A percentile compares a stretch with the other conserved stretches of the same genome.
Evolutionary conservation across 2,113 vertebrate genomes (phyloP).

Genomic region (Pygoscelis antarcticus): DNA sequence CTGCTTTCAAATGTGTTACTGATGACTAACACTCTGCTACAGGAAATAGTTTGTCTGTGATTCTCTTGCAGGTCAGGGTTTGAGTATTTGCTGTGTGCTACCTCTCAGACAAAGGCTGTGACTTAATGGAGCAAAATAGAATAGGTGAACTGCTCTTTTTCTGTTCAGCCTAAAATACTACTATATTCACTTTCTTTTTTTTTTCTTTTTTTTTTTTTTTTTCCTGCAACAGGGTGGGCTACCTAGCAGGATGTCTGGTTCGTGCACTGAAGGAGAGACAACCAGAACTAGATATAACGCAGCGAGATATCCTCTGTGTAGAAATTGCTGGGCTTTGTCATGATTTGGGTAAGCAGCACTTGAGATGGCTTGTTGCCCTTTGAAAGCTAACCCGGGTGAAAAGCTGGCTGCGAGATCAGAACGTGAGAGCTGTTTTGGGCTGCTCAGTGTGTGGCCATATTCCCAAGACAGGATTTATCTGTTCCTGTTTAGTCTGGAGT

Average conservation of each 20-base stretch:
- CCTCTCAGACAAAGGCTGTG: background rate
- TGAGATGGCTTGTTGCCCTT: background rate
- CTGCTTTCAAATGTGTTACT: background rate
- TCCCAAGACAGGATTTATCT: background rate
- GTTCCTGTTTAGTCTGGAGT: background rate
- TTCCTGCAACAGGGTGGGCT: slow-evolving; percentile 78
- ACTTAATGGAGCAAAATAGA: background rate
- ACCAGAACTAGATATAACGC: slow-evolving; percentile 84
- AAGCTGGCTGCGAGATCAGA: background rate
- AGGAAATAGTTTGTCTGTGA: background rate
- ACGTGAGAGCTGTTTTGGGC: background rate
- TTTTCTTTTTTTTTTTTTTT: too few species aligned
- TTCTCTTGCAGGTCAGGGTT: background rate
- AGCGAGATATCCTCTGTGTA: slow-evolving; percentile 89
- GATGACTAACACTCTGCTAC: background rate
- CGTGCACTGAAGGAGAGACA: slow-evolving; percentile 81
- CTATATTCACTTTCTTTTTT: background rate
- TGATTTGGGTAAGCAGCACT: slow-evolving; percentile 83
- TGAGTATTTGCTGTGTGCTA: background rate
- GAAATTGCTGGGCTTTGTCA: slow-evolving; percentile 97
- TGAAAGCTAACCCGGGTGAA: background rate
- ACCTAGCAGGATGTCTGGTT: slow-evolving; percentile 86
- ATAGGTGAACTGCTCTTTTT: background rate
- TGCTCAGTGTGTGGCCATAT: background rate
- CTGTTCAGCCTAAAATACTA: background rate